Evolutionary conservation across 2,113 vertebrate species (phyloP).

Genomic region (Elaphurus davidianus): DNA sequence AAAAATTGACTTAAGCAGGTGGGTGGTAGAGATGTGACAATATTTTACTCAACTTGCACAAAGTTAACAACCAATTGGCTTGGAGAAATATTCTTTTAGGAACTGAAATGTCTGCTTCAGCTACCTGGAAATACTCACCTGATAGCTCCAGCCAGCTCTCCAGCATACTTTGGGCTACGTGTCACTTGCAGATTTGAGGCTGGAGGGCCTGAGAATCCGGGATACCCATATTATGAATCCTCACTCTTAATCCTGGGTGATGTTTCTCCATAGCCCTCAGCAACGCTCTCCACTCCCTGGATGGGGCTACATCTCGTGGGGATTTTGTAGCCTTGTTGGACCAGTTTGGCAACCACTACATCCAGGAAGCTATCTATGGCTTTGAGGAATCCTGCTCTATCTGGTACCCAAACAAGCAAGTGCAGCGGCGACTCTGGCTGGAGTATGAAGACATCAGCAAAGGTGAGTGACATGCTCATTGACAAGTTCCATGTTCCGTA

Average conservation of each 20-base stretch:
- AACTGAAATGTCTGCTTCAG: neutral
- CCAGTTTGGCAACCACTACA: conserved; percentile 98
- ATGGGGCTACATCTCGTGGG: conserved; percentile 91
- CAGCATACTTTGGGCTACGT: too few relatives aligned
- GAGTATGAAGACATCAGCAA: conserved; percentile 99
- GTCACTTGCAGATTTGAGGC: neutral
- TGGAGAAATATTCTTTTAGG: neutral
- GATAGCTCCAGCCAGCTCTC: neutral
- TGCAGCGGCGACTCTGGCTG: conserved; percentile 96
- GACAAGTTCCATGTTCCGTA: neutral
- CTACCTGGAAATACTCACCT: neutral
- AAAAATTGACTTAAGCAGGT: neutral
- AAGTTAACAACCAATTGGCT: neutral
- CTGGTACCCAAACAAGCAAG: conserved; percentile 98
- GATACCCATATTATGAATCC: neutral
- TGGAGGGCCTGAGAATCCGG: neutral
- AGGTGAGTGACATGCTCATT: conserved; percentile 80
- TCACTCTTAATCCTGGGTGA: neutral
- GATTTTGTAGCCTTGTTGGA: conserved; percentile 94
- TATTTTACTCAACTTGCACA: neutral
- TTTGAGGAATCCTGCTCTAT: conserved; percentile 99
- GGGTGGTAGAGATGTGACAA: neutral
- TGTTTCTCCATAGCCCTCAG: conserved; percentile 86
- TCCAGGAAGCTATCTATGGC: conserved; percentile 96
- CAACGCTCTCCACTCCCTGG: conserved; percentile 95